phyloP scores from a whole-genome alignment of 2,797 vertebrate genomes.

The Mycteria americana region DNA sequence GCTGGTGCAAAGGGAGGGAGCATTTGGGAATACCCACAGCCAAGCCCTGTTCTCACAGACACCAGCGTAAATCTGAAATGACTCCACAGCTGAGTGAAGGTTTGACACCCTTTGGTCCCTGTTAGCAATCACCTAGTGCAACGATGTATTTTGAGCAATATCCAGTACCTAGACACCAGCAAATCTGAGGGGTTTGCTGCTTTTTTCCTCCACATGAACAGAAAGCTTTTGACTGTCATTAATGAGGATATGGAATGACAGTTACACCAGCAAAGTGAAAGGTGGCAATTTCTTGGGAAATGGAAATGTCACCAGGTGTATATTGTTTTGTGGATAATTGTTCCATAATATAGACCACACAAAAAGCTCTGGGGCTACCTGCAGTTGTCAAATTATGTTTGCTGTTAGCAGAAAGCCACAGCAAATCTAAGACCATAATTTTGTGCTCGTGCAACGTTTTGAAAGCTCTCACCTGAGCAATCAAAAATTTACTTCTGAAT shows the following conservation, averaged over 20 bases:
- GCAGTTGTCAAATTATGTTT: neutral
- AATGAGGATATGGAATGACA: neutral
- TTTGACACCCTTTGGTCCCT: neutral
- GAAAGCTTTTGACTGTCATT: neutral
- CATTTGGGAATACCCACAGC: neutral
- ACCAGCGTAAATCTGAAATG: neutral
- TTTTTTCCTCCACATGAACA: neutral
- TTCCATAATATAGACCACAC: neutral
- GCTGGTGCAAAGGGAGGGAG: neutral
- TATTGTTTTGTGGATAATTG: neutral
- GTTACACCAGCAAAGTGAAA: neutral
- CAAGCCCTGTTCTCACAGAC: neutral
- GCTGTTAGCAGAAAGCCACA: neutral
- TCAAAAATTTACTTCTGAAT: neutral
- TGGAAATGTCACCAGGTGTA: neutral
- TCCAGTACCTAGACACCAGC: neutral
- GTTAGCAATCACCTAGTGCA: neutral
- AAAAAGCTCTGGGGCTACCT: neutral
- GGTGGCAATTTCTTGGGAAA: neutral
- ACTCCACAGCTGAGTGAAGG: neutral
- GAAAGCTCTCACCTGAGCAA: neutral
- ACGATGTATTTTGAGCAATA: neutral
- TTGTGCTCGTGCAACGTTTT: fast-evolving
- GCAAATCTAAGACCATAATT: neutral
- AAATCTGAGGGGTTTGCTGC: neutral